Conservation (phyloP, 2,113 vertebrate species). For the Amblyornis subalaris region DNA sequence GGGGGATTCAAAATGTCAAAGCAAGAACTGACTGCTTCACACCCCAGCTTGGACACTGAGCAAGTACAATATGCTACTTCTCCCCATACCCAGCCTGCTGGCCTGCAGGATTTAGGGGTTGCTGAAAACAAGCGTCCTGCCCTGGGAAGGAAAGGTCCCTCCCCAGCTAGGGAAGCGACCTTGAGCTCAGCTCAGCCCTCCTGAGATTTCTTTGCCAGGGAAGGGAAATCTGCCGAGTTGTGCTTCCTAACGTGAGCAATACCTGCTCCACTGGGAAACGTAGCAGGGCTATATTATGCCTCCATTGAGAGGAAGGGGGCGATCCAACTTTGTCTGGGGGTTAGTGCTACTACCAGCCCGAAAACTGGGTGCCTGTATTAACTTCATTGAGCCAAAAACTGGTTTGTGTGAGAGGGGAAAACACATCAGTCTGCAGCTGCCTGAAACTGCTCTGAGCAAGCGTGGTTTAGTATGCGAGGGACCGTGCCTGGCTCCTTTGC, state of each 20-base stretch:
- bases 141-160: background rate
- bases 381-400: background rate
- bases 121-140: background rate
- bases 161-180: background rate
- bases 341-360: background rate
- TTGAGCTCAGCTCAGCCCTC: background rate
- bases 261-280: background rate
- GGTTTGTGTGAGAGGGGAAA: background rate
- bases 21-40: background rate
- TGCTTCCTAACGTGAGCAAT: background rate
- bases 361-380: background rate
- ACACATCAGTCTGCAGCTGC: background rate
- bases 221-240: background rate
- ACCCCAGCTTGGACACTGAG: accelerated
- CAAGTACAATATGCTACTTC: background rate
- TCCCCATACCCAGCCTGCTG: background rate
- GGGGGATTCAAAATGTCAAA: background rate
- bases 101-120: background rate
- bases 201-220: background rate
- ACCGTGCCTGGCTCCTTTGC: background rate
- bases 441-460: background rate
- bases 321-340: background rate
- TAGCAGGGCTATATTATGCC: background rate
- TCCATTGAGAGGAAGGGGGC: background rate
- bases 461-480: background rate